Evolutionary conservation across 2,888 invertebrate species (phyloP), one percentile per base, ranked within the genome.

Genomic region (Myathropa florea): DNA sequence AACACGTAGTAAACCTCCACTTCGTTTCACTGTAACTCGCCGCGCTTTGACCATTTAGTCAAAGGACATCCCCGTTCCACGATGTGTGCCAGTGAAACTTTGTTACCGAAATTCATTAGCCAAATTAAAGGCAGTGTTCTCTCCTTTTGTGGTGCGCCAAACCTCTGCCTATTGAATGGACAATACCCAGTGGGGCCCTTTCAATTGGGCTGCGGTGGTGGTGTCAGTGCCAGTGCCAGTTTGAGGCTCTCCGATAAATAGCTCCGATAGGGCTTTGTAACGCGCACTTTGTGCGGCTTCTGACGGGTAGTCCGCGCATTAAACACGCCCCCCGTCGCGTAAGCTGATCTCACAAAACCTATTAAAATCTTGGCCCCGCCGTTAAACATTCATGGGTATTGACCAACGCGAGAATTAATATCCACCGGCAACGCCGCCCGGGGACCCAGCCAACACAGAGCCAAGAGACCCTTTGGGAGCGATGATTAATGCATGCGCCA

Each of bases 401-500:
- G n/a, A 46, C 61, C 63, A 36, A 63, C 76, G 75, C 61, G 76
- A 76, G 77, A 81, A 81, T 60, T 80, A 80, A 80, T 80, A 80
- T 67, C 36, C 71, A 73, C 65, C 53, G 57, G 65, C 61, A 67
- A 28, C 71, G 55, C 63, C 53, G 63, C n/a, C 64, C 24, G 39
- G 28, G 10, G 18, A 57, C 14, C 28, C 33, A 14, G 36, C 39
- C n/a, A n/a, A n/a, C n/a, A n/a, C n/a, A n/a, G n/a, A n/a, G n/a
- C n/a, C n/a, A n/a, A 30, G 7, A 33, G 26, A 33, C 46, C 63
- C 24, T 59, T 71, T 59, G 33, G n/a, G 33, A 23, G 36, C 46
- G 60, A 82, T 85, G 85, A 85, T 82, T 82, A 82, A 85, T 85
- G 82, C 60, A 85, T 85, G 82, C 68, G 64, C 77, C 77, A 82